These are phyloP conservation scores for Apamea crenata DNA, from an alignment of 2,888 invertebrate species.

Conservation along the genomic window DNA sequence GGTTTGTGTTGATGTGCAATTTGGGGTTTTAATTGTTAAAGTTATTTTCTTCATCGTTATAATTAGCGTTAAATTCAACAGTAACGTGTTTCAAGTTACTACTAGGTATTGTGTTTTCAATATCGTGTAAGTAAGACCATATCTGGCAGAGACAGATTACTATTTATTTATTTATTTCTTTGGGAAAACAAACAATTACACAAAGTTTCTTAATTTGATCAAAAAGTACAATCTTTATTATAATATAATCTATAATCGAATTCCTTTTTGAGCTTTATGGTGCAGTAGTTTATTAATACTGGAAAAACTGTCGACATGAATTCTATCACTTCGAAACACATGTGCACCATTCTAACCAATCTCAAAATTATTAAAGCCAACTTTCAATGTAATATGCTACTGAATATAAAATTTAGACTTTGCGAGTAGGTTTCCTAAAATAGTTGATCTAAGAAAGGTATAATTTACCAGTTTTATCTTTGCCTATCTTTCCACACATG, in stretches of 20 bases:
- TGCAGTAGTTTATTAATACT: background rate
- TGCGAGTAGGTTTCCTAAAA: slow-evolving; percentile 10
- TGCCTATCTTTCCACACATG: slow-evolving; percentile 13
- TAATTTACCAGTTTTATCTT: slow-evolving; percentile 28
- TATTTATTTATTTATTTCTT: no score
- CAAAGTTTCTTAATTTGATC: no score
- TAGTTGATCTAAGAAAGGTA: slow-evolving; percentile 4
- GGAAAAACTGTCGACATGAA: background rate
- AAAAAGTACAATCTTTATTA: background rate
- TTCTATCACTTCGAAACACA: background rate
- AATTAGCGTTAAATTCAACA: background rate
- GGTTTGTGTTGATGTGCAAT: slow-evolving; percentile 37
- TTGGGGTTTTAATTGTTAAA: slow-evolving; percentile 21
- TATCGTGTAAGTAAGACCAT: background rate
- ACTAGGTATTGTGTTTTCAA: background rate
- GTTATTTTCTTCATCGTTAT: background rate
- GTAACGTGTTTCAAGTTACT: background rate
- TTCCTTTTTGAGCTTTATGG: background rate
- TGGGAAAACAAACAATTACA: no score
- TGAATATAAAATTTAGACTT: background rate
- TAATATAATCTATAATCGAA: background rate
- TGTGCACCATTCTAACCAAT: background rate
- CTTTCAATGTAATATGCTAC: background rate
- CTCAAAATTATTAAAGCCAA: background rate
- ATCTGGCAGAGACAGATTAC: background rate